Base-by-base conservation (phyloP, 2,113 vertebrate genomes). In the Megaleporinus macrocephalus region DNA sequence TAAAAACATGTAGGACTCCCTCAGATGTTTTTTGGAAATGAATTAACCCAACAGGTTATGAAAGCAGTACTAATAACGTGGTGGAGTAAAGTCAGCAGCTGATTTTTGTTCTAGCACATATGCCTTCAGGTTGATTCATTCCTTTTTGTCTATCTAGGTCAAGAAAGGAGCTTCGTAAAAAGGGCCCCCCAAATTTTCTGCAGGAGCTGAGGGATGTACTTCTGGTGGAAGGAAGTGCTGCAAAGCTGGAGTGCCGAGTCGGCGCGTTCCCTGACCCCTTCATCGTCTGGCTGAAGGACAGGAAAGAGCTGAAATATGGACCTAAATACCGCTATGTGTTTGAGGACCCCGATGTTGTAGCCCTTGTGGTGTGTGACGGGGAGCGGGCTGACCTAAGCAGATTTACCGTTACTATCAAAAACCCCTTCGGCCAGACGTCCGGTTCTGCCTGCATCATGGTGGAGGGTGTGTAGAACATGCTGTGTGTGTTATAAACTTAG, bases 251-350 rank as follows among this genome's bases (percentile, higher is more conserved):
- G 41, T 92, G 92, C 55, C 62, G 89, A 49, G 90, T 93, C 27
- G 93, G 89, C 1, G 90, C 90, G 59, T 93, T 93, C 74, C 89
- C 79, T 0, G 92, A 92, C 80, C 90, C 88, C 1, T 93, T 92
- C 83, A 93, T 93, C 68, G 63, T 89, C 76, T 91, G 91, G 91
- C 90, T 84, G 73, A 92, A 95, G 75, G 88, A 93, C 0, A 78
- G 90, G 63, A 87, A 86, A 51, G 90, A 93, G 83, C 88, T 94
- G 59, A 90, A 88, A 12, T 85, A 94, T 0, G 86, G 90, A 10
- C 92, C 90, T 62, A 93, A 93, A 87, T 91, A 93, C 24, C 57
- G 86, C 72, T 91, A 88, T 0, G 61, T 93, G 69, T 93, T 93
- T 57, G 88, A 93, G 81, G 94, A 93, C 84, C 91, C 91, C 0